Conservation (phyloP, 1,140 invertebrate genomes). For the Leptoteleia sp. region DNA sequence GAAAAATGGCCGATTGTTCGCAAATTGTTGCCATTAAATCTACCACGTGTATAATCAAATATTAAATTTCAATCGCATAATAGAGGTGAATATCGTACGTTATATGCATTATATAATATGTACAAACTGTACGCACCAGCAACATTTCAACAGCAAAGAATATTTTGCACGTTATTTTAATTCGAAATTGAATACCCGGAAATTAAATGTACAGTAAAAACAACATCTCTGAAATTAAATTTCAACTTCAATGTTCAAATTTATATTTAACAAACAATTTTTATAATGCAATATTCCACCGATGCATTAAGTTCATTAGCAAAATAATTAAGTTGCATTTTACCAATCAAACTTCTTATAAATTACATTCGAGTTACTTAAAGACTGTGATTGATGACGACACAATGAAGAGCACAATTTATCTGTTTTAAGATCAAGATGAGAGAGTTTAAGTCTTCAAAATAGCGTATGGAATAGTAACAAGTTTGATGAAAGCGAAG, state of each 20-base stretch:
- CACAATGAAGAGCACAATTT: too few relatives aligned
- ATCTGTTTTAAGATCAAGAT: too few relatives aligned
- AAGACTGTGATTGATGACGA: too few relatives aligned
- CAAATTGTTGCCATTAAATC: conserved; percentile 26
- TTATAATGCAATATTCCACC: too few relatives aligned
- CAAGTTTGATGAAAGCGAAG: too few relatives aligned
- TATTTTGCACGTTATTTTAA: conserved; percentile 30
- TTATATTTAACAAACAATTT: too few relatives aligned
- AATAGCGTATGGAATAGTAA: too few relatives aligned
- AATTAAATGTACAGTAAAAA: conserved; percentile 21
- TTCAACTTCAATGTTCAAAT: neutral
- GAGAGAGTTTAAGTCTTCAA: too few relatives aligned
- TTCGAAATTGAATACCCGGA: conserved; percentile 17
- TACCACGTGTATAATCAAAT: conserved; percentile 40
- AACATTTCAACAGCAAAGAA: conserved; percentile 24
- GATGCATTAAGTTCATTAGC: too few relatives aligned
- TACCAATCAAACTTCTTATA: too few relatives aligned
- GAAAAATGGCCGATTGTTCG: conserved; percentile 13
- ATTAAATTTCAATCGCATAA: conserved; percentile 45
- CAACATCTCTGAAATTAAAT: neutral
- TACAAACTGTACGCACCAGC: conserved; percentile 18
- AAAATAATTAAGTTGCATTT: too few relatives aligned
- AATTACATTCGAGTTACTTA: too few relatives aligned
- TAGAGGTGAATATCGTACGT: conserved; percentile 30
- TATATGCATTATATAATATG: conserved; percentile 40